Percentiles rank a stretch among this genome's conserved stretches.
Conservation (phyloP, 2,113 vertebrate species). For the Pongo abelii region DNA sequence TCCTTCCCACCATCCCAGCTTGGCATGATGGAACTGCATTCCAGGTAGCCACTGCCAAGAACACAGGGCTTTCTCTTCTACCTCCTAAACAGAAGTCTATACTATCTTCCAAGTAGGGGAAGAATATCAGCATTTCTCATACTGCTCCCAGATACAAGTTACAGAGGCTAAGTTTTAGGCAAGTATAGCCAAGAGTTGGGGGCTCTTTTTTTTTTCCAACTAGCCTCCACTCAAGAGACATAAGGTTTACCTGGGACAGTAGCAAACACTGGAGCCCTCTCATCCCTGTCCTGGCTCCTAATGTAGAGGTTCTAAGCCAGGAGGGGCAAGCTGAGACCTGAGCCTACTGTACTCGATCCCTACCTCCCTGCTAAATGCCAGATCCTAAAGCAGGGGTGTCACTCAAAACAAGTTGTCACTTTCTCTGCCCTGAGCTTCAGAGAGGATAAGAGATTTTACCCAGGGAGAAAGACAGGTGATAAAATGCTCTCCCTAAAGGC, state of each 20-base stretch:
- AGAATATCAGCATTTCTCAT: neutral
- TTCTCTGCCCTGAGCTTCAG: neutral
- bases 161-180: neutral
- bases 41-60: neutral
- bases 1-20: neutral
- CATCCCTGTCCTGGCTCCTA: neutral
- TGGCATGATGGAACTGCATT: neutral
- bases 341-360: neutral
- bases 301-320: neutral
- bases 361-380: neutral
- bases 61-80: neutral
- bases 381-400: neutral
- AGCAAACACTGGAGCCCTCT: neutral
- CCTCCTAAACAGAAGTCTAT: neutral
- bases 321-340: neutral
- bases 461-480: neutral
- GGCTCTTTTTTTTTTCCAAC: neutral
- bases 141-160: neutral
- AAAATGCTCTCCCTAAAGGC: neutral
- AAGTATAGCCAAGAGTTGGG: neutral
- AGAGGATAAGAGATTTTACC: neutral
- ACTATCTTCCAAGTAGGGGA: neutral
- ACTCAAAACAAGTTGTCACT: neutral
- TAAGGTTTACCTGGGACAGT: neutral
- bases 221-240: neutral